phyloP scores from a whole-genome alignment of 2,888 invertebrate genomes.

The Caenorhabditis becei region DNA sequence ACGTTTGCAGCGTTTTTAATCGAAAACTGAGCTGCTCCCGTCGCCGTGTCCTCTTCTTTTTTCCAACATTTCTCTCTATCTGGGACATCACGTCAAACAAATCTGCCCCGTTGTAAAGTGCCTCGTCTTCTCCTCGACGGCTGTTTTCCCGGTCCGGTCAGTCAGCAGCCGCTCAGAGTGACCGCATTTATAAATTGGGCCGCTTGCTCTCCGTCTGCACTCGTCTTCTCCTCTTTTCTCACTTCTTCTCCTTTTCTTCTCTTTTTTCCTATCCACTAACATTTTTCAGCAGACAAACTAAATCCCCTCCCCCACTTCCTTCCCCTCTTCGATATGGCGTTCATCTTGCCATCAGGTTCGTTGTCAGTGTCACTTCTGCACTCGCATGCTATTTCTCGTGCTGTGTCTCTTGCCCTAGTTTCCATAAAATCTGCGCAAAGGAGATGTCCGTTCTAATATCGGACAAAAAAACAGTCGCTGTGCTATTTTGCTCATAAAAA shows the following conservation, averaged over 20 bases:
- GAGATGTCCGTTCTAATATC: neutral
- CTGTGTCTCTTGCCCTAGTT: neutral
- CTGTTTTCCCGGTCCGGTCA: constrained; percentile 25
- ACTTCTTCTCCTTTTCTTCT: constrained; percentile 16
- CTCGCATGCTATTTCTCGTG: constrained; percentile 17
- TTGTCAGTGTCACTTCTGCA: constrained; percentile 22
- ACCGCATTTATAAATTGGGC: constrained; percentile 21
- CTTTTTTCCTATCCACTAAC: constrained; percentile 34
- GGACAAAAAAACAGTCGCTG: no score
- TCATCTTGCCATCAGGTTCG: constrained; percentile 66
- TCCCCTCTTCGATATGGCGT: constrained; percentile 52
- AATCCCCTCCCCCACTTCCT: constrained; percentile 21
- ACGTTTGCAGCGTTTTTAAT: neutral
- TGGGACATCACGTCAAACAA: constrained; percentile 13
- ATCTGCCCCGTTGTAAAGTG: neutral
- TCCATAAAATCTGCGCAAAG: neutral
- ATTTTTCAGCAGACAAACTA: constrained; percentile 24
- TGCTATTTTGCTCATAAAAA: no score
- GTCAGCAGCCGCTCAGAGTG: constrained; percentile 19
- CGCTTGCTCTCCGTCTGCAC: constrained; percentile 5
- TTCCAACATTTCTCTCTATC: constrained; percentile 5
- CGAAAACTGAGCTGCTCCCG: neutral
- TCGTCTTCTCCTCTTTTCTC: constrained; percentile 1
- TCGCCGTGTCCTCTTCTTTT: neutral
- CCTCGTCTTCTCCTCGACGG: neutral